These are phyloP conservation scores for Tenthredo mesomela DNA, from an alignment of 2,888 invertebrate genomes.

Conservation along the genomic window DNA sequence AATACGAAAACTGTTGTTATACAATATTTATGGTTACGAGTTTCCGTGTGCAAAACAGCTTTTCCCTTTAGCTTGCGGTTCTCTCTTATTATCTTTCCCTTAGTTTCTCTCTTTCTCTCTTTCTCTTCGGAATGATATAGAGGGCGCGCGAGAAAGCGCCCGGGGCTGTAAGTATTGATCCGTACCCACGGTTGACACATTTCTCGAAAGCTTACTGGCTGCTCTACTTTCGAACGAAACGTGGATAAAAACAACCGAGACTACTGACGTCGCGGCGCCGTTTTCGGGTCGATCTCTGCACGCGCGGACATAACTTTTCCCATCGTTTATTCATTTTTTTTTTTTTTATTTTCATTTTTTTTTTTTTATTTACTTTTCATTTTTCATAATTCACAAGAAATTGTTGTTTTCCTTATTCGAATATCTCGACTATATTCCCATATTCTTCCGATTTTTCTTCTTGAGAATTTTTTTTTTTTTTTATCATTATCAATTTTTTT, in stretches of 20 bases:
- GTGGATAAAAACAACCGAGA: conserved; percentile 38
- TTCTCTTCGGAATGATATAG: conserved; percentile 5
- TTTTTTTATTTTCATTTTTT: not conserved
- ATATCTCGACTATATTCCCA: not conserved
- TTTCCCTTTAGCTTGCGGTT: not conserved
- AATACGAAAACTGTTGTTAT: not conserved
- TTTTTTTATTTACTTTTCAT: not conserved
- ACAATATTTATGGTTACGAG: not conserved
- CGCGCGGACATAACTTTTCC: not conserved
- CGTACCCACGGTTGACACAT: conserved; percentile 71
- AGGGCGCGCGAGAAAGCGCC: conserved; percentile 60
- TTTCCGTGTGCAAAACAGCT: not conserved
- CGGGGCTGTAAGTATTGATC: conserved; percentile 76
- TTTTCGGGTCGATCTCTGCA: conserved; percentile 34
- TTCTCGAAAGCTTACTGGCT: conserved; percentile 71
- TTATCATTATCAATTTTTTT: too few relatives aligned
- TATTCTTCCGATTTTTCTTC: not conserved
- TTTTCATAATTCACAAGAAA: not conserved
- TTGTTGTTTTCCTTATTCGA: not conserved
- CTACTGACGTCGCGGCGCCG: conserved; percentile 29
- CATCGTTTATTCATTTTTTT: not conserved
- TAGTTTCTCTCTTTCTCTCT: not conserved
- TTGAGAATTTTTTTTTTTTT: too few relatives aligned
- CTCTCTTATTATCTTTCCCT: not conserved
- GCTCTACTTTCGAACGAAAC: conserved; percentile 67